Conservation (phyloP, 2,113 vertebrate species). For the Podocnemis expansa region DNA sequence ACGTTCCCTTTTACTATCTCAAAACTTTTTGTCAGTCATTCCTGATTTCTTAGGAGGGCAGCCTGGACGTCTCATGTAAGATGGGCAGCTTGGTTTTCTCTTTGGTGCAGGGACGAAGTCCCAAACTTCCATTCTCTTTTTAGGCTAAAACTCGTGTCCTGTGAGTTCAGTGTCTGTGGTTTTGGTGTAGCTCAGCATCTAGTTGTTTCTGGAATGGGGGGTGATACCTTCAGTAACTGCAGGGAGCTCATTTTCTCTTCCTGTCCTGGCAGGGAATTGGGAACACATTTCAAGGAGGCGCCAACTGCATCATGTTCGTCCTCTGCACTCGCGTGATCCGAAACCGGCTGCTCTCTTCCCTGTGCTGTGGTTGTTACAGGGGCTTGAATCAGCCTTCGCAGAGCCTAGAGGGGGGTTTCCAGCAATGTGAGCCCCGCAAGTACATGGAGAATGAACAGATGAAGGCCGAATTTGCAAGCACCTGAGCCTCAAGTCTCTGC, state of each 20-base stretch:
- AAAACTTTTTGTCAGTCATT: neutral
- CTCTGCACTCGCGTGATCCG: conserved; percentile 85
- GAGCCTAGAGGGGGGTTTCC: neutral
- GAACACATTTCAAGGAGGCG: conserved; percentile 96
- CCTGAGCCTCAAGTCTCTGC: conserved; percentile 41
- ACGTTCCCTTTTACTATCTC: neutral
- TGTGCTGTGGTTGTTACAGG: conserved; percentile 64
- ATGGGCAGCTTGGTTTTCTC: accelerated
- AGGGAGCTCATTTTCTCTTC: neutral
- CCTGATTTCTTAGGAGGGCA: neutral
- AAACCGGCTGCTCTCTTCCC: conserved; percentile 71
- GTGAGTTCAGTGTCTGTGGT: neutral
- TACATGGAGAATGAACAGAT: neutral
- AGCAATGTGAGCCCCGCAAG: neutral
- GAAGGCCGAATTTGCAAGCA: neutral
- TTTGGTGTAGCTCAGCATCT: accelerated
- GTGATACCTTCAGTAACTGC: too few species aligned
- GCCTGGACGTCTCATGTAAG: too few species aligned
- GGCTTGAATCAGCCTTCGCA: neutral
- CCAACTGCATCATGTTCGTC: conserved; percentile 95
- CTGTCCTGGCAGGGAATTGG: conserved; percentile 86
- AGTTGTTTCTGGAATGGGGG: neutral
- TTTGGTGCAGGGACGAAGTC: accelerated
- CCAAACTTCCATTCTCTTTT: accelerated
- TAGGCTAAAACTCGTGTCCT: accelerated